Conservation (phyloP, 2,113 vertebrate genomes). For the Colius striatus region DNA sequence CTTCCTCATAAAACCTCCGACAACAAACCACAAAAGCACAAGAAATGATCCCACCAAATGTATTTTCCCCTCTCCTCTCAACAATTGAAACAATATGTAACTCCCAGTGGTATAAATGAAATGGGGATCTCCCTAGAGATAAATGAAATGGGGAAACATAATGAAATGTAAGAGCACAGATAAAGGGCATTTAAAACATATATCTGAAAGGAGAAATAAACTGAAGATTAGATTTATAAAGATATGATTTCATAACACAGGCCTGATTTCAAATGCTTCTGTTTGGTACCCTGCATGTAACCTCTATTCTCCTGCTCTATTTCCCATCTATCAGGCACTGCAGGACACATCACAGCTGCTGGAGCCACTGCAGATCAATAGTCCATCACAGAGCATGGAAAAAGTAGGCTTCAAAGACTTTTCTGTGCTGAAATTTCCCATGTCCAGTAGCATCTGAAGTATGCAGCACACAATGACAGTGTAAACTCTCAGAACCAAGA, state of each 20-base stretch:
- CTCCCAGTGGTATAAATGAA: not conserved
- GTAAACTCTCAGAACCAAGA: not conserved
- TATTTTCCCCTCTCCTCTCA: not conserved
- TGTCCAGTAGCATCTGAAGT: not conserved
- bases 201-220: not conserved
- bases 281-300: not conserved
- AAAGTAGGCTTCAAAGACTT: not conserved
- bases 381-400: not conserved
- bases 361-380: not conserved
- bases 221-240: not conserved
- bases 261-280: not conserved
- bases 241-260: not conserved
- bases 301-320: not conserved
- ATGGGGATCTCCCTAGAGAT: fast-evolving
- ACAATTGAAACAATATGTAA: not conserved
- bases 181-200: not conserved
- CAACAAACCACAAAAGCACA: not conserved
- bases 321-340: not conserved
- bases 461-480: not conserved
- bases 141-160: not conserved
- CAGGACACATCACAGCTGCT: not conserved
- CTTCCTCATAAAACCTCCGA: not conserved
- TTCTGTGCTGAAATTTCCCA: not conserved
- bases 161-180: not conserved
- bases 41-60: not conserved